Percentiles rank a stretch among this genome's conserved stretches.
phyloP scores from a whole-genome alignment of 2,113 vertebrate genomes.

The Halichoerus grypus region DNA sequence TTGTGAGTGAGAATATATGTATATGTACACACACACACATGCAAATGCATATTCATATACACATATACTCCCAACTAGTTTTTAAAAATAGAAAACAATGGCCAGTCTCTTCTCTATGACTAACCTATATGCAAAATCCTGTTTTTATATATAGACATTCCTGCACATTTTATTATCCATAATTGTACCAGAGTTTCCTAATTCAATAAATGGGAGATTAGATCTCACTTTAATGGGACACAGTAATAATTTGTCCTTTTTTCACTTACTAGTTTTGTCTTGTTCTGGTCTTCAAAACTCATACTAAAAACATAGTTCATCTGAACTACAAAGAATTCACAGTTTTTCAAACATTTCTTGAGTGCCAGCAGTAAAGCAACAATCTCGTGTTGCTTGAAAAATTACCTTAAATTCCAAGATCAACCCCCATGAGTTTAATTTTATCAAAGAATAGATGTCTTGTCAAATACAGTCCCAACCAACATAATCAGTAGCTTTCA shows the following conservation, averaged over 20 bases:
- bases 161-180: background rate
- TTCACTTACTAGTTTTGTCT: conserved; percentile 47
- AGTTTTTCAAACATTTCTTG: conserved; percentile 28
- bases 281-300: conserved; percentile 41
- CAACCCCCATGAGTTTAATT: conserved; percentile 95
- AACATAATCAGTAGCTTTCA: conserved; percentile 92
- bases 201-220: background rate
- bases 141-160: background rate
- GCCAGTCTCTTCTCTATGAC: background rate
- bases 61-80: background rate
- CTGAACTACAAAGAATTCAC: conserved; percentile 75
- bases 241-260: background rate
- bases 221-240: background rate
- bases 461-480: conserved; percentile 93
- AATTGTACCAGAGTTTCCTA: background rate
- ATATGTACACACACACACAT: background rate
- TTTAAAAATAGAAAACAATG: background rate
- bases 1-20: background rate
- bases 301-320: conserved; percentile 81
- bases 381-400: conserved; percentile 87
- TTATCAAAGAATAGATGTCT: conserved; percentile 93
- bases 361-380: conserved; percentile 79
- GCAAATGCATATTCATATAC: background rate
- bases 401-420: conserved; percentile 91
- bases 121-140: background rate